Evolutionary conservation across 2,888 invertebrate species (phyloP), one percentile per base, ranked within the genome.

Genomic region (Iphiclides podalirius): DNA sequence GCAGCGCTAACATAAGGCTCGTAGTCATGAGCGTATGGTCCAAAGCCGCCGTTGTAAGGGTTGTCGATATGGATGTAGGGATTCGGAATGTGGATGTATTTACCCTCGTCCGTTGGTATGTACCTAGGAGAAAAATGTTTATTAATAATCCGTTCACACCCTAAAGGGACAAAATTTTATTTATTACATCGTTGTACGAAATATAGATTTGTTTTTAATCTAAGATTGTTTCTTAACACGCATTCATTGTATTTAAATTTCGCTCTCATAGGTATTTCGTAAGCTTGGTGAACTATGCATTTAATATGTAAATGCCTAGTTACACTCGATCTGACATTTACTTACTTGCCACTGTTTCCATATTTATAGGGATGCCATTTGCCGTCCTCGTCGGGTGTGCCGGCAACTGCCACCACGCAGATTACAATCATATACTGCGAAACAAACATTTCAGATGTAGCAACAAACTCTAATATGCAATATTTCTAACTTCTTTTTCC

Each of bases 31-130:
- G 69, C 44, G 62, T 90, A 90, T 0, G 85, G 84, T 4, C 85
- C 85, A 44, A 58, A 86, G 23, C 85, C 87, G 11, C 87, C 86
- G 36, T 72, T 84, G 58, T 88, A 89, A 12, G 89, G 88, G 53
- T 86, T 86, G 61, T 87, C 79, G 23, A 84, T 60, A 58, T 92
- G 92, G 51, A 84, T 78, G 69, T 90, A 91, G 0, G 89, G 89
- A 55, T 87, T 85, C 2, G 89, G 89, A 47, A 86, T 64, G 59
- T 92, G 92, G 20, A 87, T 66, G 63, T 90, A 91, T 69, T 81
- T 88, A 1, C 90, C 90, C 54, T 87, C 89, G 47, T 89, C 66
- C 20, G 70, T 66, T 2, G 89, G 89, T 39, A 64, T 63, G 66
- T 91, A 92, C 55, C 84, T 87, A 12, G n/a, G 13, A 35, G 20